A percentile compares a stretch with the other conserved stretches of the same genome.
Evolutionary conservation across 64 coral and sea anemone species (phyloP).

Genomic region (Trachythela sp.): DNA sequence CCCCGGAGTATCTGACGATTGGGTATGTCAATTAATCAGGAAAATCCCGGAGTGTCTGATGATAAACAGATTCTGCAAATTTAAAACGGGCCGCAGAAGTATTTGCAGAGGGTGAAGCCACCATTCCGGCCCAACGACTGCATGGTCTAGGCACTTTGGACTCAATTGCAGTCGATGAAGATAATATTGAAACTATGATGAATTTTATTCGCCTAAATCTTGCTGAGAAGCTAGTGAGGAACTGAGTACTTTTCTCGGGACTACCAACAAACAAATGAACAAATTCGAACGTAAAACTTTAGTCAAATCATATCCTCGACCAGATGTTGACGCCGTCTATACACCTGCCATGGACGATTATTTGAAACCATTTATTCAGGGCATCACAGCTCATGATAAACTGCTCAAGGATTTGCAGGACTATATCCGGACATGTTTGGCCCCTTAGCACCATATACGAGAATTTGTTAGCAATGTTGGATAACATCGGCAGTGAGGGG

Average conservation of each 20-base stretch:
- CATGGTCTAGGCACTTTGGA: background rate
- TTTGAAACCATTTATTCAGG: conserved; percentile 31
- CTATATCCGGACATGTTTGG: background rate
- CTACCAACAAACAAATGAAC: background rate
- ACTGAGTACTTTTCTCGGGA: background rate
- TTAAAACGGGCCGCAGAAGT: background rate
- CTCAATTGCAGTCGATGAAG: background rate
- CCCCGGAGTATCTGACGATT: conserved; percentile 12
- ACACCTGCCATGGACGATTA: conserved; percentile 18
- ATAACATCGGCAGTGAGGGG: background rate
- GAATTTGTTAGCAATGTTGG: conserved; percentile 9
- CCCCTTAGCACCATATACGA: background rate
- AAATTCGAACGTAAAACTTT: conserved; percentile 21
- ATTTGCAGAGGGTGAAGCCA: background rate
- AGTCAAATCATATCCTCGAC: background rate
- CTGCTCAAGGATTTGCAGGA: background rate
- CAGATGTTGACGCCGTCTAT: conserved; percentile 22
- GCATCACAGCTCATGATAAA: background rate
- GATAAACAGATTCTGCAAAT: background rate
- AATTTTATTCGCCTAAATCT: background rate
- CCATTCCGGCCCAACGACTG: background rate
- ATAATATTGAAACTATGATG: background rate
- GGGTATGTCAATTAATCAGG: background rate
- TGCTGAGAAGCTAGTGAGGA: background rate
- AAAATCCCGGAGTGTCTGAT: background rate